phyloP scores from a whole-genome alignment of 2,888 invertebrate species.

The Pasiphila rectangulata region DNA sequence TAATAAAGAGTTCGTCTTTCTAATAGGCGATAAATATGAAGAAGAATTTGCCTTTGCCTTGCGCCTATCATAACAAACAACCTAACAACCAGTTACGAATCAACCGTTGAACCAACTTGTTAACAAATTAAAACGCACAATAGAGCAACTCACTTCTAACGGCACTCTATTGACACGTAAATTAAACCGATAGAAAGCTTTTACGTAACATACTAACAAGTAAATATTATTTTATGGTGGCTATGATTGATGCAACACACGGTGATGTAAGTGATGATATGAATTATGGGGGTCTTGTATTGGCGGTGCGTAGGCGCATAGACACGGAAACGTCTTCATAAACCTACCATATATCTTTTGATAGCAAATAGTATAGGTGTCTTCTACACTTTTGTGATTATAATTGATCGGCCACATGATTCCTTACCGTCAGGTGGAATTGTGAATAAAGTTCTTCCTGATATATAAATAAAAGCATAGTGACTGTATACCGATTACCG shows the following conservation, averaged over 20 bases:
- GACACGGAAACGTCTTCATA: not conserved
- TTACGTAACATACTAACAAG: conserved; percentile 27
- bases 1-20: too few relatives aligned
- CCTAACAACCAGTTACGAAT: conserved; percentile 15
- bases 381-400: too few relatives aligned
- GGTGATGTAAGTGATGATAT: conserved; percentile 37
- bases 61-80: too few relatives aligned
- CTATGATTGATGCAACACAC: conserved; percentile 27
- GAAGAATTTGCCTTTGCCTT: not conserved
- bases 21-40: not conserved
- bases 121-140: conserved; percentile 29
- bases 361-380: not conserved
- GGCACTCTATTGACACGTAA: conserved; percentile 35
- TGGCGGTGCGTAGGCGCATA: conserved; percentile 30
- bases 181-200: conserved; percentile 40
- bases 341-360: not conserved
- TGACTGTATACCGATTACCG: too few relatives aligned
- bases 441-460: too few relatives aligned
- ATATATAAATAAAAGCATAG: too few relatives aligned
- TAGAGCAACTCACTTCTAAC: conserved; percentile 27
- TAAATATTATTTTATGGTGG: conserved; percentile 30
- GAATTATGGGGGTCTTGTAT: conserved; percentile 37
- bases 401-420: too few relatives aligned
- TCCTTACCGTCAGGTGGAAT: too few relatives aligned
- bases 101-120: conserved; percentile 22